Base-by-base conservation (phyloP, 2,888 invertebrate species). In the Pristionchus maxplancki region DNA sequence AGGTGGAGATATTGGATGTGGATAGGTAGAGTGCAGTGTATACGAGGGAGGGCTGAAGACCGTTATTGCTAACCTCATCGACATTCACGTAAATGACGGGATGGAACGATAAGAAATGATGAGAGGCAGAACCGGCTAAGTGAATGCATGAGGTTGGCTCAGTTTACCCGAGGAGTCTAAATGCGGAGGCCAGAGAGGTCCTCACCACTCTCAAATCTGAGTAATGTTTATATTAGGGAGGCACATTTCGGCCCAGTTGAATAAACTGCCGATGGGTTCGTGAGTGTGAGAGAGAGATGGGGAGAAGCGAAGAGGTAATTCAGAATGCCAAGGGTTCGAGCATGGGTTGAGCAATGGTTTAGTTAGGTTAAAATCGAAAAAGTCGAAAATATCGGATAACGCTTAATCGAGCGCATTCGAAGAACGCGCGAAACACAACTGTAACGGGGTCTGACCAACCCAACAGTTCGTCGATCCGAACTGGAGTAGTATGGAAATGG, bases 231-330 rank as follows among this genome's bases (percentile, higher is more conserved):
- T 44, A 48, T 28, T 44, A 78, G 78, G 44, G 17, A 64, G n/a
- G 44, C 40, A 74, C 74, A 44, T 48, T 78, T 78, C 78, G 28
- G 48, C n/a, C 78, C 37, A 71, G 71, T 71, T 37, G 71, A 71
- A 71, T 71, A 71, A 71, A 71, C 71, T 71, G 37, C 71, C 71
- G 71, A 71, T 71, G 71, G 71, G 71, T 71, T 78, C n/a, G 44
- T 78, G 78, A 78, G 78, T 1, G 74, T 1, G 74, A 24, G 8
- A 4, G 31, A 13, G 37, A 5, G 74, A 40, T 58, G 71, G 71
- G 6, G 24, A 37, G 37, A 17, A 20, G 37, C 1, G 37, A 37
- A 4, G 20, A 20, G 71, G 37, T 6, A 9, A n/a, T n/a, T n/a
- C n/a, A 67, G 31, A 13, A 71, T 64, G 15, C 1, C 28, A 20